phyloP scores from a whole-genome alignment of 2,888 invertebrate species.

The Lordiphosa andalusiaca region DNA sequence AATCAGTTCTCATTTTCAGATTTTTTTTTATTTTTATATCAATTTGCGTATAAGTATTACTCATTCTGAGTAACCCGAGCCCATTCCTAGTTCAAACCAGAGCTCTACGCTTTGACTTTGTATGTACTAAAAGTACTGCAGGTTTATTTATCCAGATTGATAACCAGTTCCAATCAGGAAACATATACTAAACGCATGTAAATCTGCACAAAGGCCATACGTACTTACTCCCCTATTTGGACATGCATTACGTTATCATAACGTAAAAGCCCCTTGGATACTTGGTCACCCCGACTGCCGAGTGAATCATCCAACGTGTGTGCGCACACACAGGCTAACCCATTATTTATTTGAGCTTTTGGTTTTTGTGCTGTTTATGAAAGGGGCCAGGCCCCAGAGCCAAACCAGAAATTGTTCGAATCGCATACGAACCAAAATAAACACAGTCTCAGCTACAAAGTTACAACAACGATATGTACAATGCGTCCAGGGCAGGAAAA shows the following conservation, averaged over 20 bases:
- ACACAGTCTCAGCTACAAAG: conserved; percentile 35
- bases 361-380: conserved; percentile 44
- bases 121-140: no score
- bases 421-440: conserved; percentile 50
- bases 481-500: conserved; percentile 1
- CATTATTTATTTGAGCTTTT: conserved; percentile 52
- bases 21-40: no score
- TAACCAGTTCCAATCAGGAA: not conserved
- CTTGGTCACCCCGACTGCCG: conserved; percentile 14
- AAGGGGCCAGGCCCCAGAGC: conserved; percentile 33
- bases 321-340: conserved; percentile 24
- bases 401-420: conserved; percentile 33
- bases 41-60: no score
- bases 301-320: conserved; percentile 50
- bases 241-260: conserved; percentile 25
- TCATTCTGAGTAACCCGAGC: no score
- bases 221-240: conserved; percentile 3
- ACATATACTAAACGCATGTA: conserved; percentile 1
- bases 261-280: conserved; percentile 24
- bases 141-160: no score
- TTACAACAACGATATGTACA: conserved; percentile 3
- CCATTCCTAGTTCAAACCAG: no score
- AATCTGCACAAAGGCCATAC: not conserved
- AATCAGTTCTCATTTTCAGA: no score
- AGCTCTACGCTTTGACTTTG: no score